Conservation (phyloP, 2,888 invertebrate genomes). For the Macroteleia sp. region DNA sequence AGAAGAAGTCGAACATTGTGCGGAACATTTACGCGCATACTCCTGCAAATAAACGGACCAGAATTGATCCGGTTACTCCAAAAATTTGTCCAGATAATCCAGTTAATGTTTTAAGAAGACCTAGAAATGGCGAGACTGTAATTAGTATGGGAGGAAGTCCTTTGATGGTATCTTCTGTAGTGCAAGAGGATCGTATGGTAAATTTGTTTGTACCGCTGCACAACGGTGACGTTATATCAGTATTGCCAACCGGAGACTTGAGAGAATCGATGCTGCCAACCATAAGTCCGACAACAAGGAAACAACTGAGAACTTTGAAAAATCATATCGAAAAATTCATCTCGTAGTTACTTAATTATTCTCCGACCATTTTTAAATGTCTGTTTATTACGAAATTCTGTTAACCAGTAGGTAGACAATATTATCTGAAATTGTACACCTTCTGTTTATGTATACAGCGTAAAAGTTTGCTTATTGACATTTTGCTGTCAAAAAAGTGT, state of each 20-base stretch:
- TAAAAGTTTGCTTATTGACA: too few relatives aligned
- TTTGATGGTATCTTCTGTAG: constrained; percentile 85
- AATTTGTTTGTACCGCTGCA: constrained; percentile 88
- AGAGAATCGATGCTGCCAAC: constrained; percentile 51
- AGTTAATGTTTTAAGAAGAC: constrained; percentile 86
- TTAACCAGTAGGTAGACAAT: too few relatives aligned
- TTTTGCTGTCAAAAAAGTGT: too few relatives aligned
- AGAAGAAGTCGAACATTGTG: constrained; percentile 18
- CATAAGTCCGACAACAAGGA: constrained; percentile 46
- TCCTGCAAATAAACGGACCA: constrained; percentile 25
- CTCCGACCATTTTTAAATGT: too few relatives aligned
- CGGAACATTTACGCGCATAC: constrained; percentile 48
- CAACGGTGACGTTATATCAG: constrained; percentile 87
- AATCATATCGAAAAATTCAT: constrained; percentile 63
- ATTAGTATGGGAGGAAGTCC: constrained; percentile 89
- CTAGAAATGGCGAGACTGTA: constrained; percentile 88
- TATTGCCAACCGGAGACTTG: constrained; percentile 84
- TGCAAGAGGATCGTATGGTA: constrained; percentile 85
- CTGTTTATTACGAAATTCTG: too few relatives aligned
- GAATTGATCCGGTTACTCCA: constrained; percentile 75
- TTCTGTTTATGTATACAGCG: too few relatives aligned
- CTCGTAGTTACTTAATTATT: constrained; percentile 24
- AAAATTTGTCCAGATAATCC: constrained; percentile 87
- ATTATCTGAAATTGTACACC: too few relatives aligned
- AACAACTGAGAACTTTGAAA: constrained; percentile 48